Evolutionary conservation across 2,797 vertebrate genomes (phyloP).

Genomic region (Girardinus metallicus): DNA sequence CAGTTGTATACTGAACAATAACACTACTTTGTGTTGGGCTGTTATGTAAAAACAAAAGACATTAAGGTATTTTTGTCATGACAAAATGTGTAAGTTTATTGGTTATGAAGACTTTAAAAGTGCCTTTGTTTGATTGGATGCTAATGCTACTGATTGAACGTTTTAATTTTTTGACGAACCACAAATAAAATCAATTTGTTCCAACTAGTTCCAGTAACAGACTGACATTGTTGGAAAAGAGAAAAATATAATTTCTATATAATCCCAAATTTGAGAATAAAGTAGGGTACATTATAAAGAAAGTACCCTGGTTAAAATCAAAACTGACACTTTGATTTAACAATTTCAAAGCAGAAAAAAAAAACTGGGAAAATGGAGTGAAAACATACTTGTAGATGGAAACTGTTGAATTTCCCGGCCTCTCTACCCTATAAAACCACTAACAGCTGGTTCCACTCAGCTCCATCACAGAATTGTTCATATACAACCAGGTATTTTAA

Average conservation of each 20-base stretch:
- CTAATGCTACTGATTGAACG: not conserved
- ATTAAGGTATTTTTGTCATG: not conserved
- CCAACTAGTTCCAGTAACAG: not conserved
- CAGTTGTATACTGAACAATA: not conserved
- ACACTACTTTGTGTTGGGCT: not conserved
- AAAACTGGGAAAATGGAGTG: slow-evolving; percentile 23
- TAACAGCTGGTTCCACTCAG: slow-evolving; percentile 68
- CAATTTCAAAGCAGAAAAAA: slow-evolving; percentile 11
- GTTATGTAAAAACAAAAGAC: not conserved
- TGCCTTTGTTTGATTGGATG: not conserved
- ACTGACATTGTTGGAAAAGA: not conserved
- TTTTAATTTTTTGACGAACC: not conserved
- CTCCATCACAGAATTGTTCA: slow-evolving; percentile 40
- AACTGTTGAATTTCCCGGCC: slow-evolving; percentile 17
- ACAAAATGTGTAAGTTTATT: not conserved
- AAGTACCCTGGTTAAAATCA: slow-evolving; percentile 9
- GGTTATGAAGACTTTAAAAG: not conserved
- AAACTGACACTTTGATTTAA: slow-evolving; percentile 19
- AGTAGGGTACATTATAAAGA: not conserved
- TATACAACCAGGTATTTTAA: slow-evolving; percentile 60
- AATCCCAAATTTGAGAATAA: not conserved
- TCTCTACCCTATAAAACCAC: slow-evolving; percentile 33
- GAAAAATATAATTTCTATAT: not conserved
- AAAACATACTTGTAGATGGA: slow-evolving; percentile 35
- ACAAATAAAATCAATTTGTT: not conserved